A percentile compares a stretch with the other conserved stretches of the same genome.
These are phyloP conservation scores for Baccha elongata DNA, from an alignment of 2,888 invertebrate genomes.

Conservation along the genomic window DNA sequence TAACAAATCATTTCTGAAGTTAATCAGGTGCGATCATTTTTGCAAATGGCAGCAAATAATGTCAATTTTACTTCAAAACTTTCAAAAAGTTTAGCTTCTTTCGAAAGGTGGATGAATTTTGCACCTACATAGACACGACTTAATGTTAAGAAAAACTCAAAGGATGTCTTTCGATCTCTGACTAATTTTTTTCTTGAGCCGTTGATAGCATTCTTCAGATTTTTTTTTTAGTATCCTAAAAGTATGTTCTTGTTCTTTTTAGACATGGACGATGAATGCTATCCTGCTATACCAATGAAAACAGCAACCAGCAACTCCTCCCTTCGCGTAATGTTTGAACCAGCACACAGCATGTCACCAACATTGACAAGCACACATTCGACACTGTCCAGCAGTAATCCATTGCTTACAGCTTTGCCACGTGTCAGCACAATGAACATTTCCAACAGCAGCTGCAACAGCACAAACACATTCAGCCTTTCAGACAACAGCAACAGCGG, in stretches of 20 bases:
- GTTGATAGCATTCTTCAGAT: no score
- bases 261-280: constrained; percentile 96
- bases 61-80: no score
- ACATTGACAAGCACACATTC: constrained; percentile 60
- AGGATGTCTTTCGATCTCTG: no score
- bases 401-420: constrained; percentile 72
- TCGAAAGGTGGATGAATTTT: no score
- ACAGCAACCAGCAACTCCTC: constrained; percentile 83
- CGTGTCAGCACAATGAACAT: constrained; percentile 72
- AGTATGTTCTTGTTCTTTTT: constrained; percentile 68
- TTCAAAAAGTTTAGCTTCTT: no score
- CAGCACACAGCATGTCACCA: constrained; percentile 74
- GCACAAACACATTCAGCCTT: constrained; percentile 60
- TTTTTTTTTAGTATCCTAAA: no score
- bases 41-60: no score
- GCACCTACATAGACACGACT: no score
- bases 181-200: no score
- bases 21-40: no score
- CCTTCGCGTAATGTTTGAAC: constrained; percentile 72
- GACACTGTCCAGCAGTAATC: constrained; percentile 63
- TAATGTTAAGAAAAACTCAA: no score
- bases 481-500: constrained; percentile 58
- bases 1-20: no score
- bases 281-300: constrained; percentile 90
- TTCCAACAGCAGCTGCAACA: constrained; percentile 66